Base-by-base conservation (phyloP, 2,888 invertebrate genomes). In the Drepanosiphum platanoidis region DNA sequence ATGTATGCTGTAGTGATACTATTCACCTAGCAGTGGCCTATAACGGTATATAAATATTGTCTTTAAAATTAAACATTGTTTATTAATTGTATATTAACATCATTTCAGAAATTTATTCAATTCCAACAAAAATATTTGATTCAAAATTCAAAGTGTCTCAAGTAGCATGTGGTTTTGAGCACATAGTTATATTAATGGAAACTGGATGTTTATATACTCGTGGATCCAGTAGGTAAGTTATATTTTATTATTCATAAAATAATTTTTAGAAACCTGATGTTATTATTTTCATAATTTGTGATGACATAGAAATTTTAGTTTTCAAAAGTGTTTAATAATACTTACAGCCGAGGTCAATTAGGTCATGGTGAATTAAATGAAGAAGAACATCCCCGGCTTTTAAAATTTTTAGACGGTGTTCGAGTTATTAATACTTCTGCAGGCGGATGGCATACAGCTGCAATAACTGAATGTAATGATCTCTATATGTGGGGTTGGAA, bases 401-500 rank as follows among this genome's bases (percentile, higher is more conserved):
- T 97, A 3, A 93, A 94, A 88, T 94, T 93, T 70, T 90, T 97
- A 70, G 93, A 93, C 70, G 97, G 96, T 22, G 91, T 97, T 32
- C 92, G 92, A 89, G 92, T 97, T 86, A 90, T 90, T 0, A 91
- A 92, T 88, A 93, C 97, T 81, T 92, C 94, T 74, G 94, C 95
- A 64, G 96, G 95, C 11, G 96, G 96, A 15, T 97, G 97, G 97
- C 97, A 97, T 89, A 94, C 94, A 82, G 92, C 94, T 79, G 96
- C 94, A 15, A 89, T 96, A 11, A 95, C 95, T 87, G 92, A 92
- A 88, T 92, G 92, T 89, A 96, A 96, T 22, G 97, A 97, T 89
- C 89, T 97, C 0, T 97, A 97, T 89, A 92, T 92, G 3, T 97
- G 97, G 97, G 97, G 97, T 11, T 96, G 95, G 94, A 97, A 97